These are phyloP conservation scores for Vicugna pacos DNA, from an alignment of 2,113 vertebrate genomes.

Conservation along the genomic window DNA sequence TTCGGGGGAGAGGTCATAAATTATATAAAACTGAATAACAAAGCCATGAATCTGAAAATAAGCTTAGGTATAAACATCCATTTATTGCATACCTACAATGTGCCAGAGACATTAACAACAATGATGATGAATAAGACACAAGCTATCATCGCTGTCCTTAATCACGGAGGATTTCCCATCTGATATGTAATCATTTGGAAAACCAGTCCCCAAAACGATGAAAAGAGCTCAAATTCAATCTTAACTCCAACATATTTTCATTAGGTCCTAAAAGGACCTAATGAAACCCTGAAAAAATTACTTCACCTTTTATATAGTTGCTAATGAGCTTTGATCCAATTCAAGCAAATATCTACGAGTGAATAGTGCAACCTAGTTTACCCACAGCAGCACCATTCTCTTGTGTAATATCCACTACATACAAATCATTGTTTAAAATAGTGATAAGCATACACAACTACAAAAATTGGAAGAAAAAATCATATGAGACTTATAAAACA, in stretches of 20 bases:
- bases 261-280: not conserved
- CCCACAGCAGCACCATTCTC: not conserved
- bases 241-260: not conserved
- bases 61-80: not conserved
- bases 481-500: not conserved
- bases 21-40: slow-evolving; percentile 26
- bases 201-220: not conserved
- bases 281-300: not conserved
- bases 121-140: not conserved
- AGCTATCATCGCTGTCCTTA: not conserved
- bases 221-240: not conserved
- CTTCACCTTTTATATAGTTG: not conserved
- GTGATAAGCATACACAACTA: not conserved
- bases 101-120: not conserved
- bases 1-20: not conserved
- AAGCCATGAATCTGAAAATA: not conserved
- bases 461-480: not conserved
- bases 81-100: not conserved
- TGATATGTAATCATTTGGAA: not conserved
- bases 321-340: not conserved
- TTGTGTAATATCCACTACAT: not conserved
- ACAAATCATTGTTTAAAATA: slow-evolving; percentile 1
- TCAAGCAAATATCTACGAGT: slow-evolving; percentile 10
- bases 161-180: not conserved
- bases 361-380: not conserved